Evolutionary conservation across 2,888 invertebrate genomes (phyloP), one percentile per base, ranked within the genome.

Genomic region (Coelinius sp.): DNA sequence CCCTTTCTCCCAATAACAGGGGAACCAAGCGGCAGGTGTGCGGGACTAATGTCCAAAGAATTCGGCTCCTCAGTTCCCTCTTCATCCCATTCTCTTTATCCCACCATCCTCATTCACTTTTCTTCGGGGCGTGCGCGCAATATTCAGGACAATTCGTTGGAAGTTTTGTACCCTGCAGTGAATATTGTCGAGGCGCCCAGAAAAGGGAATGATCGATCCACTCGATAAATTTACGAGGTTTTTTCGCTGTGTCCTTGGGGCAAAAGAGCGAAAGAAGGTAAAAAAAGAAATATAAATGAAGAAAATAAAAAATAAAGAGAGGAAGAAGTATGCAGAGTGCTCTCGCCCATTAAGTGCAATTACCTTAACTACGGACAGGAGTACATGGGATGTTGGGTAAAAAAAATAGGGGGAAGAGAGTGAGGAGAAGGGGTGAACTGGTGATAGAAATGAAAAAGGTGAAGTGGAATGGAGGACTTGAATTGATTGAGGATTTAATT

Each of bases 331-430:
- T 52, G 68, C 38, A 59, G 66, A 49, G 52, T 41, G 67, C 62
- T 52, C 53, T 52, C 74, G 53, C 64, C 70, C 77, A 81, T 81
- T 80, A 80, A 77, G 74, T 74, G 79, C 75, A 81, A 81, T 81
- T 80, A 80, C 77, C 68, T 74, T 74, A 75, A 78, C 75, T 79
- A 66, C 69, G 65, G 46, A 31, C 49, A 31, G 68, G 56, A 59
- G 65, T 31, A 64, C 20, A 49, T 31, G 22, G 25, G 20, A 20
- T 46, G 56, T 56, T 24, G 53, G 31, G 24, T 56, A 41, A 38
- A 52, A 64, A 14, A 38, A 46, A 14, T 41, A 44, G 12, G 35
- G 41, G 24, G 38, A 17, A 20, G 35, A 6, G 5, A 10, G 20
- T 10, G 22, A 22, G 20, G n/a, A 22, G 1, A 1, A 52, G 41